A percentile compares a stretch with the other conserved stretches of the same genome.
phyloP scores from a whole-genome alignment of 2,888 invertebrate genomes.

The Nomada hirtipes region DNA sequence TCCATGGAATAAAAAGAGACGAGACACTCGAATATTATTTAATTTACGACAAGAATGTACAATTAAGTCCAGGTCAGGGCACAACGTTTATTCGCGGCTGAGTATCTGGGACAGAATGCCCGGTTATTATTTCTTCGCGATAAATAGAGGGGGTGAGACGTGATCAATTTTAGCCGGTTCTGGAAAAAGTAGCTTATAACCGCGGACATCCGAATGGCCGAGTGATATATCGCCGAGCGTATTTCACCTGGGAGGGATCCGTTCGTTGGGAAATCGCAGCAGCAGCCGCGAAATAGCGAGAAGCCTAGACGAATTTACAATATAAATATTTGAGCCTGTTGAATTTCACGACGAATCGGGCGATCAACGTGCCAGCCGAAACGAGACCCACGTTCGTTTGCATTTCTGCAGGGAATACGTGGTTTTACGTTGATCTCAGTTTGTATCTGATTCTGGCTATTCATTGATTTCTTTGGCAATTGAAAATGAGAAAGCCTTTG shows the following conservation, averaged over 20 bases:
- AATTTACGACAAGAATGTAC: conserved; percentile 45
- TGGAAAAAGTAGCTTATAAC: conserved; percentile 22
- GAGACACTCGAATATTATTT: conserved; percentile 37
- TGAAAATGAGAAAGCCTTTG: conserved; percentile 4
- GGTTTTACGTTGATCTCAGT: neutral
- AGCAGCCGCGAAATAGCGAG: conserved; percentile 10
- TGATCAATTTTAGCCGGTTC: conserved; percentile 18
- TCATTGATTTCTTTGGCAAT: conserved; percentile 27
- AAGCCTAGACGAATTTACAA: conserved; percentile 44
- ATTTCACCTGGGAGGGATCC: conserved; percentile 39
- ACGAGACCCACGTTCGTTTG: conserved; percentile 34
- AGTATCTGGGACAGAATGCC: conserved; percentile 39
- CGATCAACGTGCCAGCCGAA: conserved; percentile 26
- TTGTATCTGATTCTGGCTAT: neutral
- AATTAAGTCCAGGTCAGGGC: conserved; percentile 24
- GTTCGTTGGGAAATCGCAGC: conserved; percentile 55
- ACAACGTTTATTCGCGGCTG: conserved; percentile 37
- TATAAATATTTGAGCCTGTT: conserved; percentile 65
- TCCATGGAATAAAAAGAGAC: neutral
- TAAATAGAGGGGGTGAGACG: conserved; percentile 16
- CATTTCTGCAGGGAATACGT: conserved; percentile 13
- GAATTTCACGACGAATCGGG: conserved; percentile 49
- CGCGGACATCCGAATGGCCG: conserved; percentile 1
- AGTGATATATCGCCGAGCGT: conserved; percentile 44
- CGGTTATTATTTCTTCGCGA: conserved; percentile 36